Evolutionary conservation across 2,113 vertebrate species (phyloP).

Genomic region (Onychostruthus taczanowskii): DNA sequence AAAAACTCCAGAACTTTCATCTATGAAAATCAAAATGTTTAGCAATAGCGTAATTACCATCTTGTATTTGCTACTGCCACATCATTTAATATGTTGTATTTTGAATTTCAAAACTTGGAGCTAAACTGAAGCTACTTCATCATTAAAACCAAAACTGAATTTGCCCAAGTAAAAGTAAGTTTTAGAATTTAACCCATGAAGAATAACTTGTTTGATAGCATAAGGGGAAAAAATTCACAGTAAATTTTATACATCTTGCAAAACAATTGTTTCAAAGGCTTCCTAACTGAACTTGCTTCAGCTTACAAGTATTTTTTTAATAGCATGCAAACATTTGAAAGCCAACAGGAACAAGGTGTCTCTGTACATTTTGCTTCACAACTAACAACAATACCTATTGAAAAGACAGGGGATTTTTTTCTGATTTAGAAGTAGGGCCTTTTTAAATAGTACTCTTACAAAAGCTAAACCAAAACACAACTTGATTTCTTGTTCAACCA

Average conservation of each 20-base stretch:
- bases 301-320: background rate
- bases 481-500: background rate
- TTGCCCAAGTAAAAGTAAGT: background rate
- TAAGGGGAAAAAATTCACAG: background rate
- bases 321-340: background rate
- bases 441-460: background rate
- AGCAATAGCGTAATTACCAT: background rate
- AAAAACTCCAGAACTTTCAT: background rate
- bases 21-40: background rate
- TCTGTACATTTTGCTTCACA: background rate
- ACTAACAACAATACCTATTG: background rate
- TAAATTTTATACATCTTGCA: background rate
- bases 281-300: background rate
- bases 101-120: background rate
- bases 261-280: background rate
- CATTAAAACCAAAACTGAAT: background rate
- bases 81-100: background rate
- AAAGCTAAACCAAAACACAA: background rate
- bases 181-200: background rate
- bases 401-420: background rate
- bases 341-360: background rate
- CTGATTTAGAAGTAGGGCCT: background rate
- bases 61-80: background rate
- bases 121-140: background rate
- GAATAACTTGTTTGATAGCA: background rate